A percentile compares a stretch with the other conserved stretches of the same genome.
Evolutionary conservation across 2,113 vertebrate genomes (phyloP).

Genomic region (Phalacrocorax aristotelis): DNA sequence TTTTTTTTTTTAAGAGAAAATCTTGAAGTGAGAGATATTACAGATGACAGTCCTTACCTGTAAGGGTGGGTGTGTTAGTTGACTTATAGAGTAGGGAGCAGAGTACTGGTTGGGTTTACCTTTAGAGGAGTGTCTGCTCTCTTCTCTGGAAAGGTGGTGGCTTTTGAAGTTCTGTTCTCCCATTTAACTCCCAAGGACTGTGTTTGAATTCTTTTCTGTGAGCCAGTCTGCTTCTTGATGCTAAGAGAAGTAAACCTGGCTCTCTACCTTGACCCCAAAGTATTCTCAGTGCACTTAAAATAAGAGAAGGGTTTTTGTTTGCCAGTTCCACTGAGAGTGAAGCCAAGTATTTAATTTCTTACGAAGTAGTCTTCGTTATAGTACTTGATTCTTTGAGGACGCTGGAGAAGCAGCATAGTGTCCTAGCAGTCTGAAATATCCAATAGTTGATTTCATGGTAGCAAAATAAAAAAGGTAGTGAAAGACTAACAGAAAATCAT

Average conservation of each 20-base stretch:
- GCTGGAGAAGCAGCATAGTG: not conserved
- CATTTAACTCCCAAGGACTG: not conserved
- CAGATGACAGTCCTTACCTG: not conserved
- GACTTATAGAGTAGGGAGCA: not conserved
- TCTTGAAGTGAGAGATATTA: not conserved
- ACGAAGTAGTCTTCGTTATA: not conserved
- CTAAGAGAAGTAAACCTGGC: not conserved
- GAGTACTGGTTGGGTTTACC: not conserved
- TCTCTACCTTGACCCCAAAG: not conserved
- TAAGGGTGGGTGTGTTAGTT: not conserved
- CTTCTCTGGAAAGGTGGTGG: not conserved
- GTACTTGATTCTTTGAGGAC: not conserved
- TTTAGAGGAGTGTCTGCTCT: not conserved
- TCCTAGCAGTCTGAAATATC: not conserved
- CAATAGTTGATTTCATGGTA: not conserved
- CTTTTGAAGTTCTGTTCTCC: not conserved
- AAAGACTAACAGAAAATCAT: not conserved
- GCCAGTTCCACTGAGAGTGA: not conserved
- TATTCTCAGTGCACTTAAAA: not conserved
- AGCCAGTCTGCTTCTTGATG: not conserved
- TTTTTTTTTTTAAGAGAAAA: not conserved
- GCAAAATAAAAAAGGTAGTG: not conserved
- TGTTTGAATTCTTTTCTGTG: not conserved
- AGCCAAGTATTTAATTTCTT: not conserved
- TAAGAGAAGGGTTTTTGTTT: not conserved